phyloP scores from a whole-genome alignment of 2,888 invertebrate species.

The Drosophila kanekoi region DNA sequence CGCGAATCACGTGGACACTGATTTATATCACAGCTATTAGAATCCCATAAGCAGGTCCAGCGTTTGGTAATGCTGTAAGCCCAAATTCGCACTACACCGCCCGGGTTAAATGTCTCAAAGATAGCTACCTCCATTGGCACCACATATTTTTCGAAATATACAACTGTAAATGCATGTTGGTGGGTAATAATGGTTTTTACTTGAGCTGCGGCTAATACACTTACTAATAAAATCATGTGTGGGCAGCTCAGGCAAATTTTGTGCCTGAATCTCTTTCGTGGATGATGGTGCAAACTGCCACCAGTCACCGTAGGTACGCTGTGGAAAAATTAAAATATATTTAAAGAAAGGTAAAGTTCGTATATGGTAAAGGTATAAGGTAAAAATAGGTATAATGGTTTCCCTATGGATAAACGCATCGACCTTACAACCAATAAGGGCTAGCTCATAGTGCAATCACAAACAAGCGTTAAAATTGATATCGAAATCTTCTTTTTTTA shows the following conservation, averaged over 20 bases:
- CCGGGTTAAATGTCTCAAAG: constrained; percentile 95
- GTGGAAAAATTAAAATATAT: not conserved
- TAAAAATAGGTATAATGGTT: no score
- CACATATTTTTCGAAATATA: constrained; percentile 84
- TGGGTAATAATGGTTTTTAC: not conserved
- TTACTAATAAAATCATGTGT: constrained; percentile 93
- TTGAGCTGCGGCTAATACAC: constrained; percentile 1
- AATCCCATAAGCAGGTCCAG: constrained; percentile 93
- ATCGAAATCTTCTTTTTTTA: no score
- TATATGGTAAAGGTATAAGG: no score
- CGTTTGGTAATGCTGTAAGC: constrained; percentile 86
- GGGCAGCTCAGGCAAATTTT: constrained; percentile 88
- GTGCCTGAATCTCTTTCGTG: constrained; percentile 90
- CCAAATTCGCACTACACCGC: constrained; percentile 93
- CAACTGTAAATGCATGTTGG: constrained; percentile 67
- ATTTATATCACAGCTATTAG: constrained; percentile 74
- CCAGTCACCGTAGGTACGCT: constrained; percentile 95
- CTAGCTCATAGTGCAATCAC: no score
- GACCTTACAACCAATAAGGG: no score
- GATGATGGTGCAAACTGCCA: constrained; percentile 92
- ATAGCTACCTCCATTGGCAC: constrained; percentile 87
- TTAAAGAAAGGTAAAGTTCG: not conserved
- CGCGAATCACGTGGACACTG: constrained; percentile 87
- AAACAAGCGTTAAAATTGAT: no score
- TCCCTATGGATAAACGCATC: no score